phyloP scores from a whole-genome alignment of 1,140 invertebrate species.

The Venturia canescens region DNA sequence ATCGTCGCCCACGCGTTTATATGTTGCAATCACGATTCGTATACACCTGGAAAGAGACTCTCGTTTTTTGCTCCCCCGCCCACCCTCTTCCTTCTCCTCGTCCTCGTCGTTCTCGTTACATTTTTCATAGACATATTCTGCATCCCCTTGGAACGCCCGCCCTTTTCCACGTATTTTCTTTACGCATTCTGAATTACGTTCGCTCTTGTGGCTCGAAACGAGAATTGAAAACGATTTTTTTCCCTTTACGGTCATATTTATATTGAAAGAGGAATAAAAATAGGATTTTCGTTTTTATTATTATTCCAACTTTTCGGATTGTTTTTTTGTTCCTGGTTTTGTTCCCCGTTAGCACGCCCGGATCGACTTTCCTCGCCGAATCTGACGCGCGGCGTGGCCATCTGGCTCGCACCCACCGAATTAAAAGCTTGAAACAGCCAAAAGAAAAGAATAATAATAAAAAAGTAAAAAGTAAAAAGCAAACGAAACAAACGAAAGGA shows the following conservation, averaged over 20 bases:
- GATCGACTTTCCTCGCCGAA: not conserved
- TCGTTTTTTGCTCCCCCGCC: not conserved
- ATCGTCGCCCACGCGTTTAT: slow-evolving; percentile 14
- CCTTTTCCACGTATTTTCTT: not conserved
- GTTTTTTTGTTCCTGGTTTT: not conserved
- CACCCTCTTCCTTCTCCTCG: not conserved
- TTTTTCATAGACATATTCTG: slow-evolving; percentile 28
- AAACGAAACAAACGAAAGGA: too few species aligned
- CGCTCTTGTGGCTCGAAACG: not conserved
- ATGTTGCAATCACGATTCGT: slow-evolving; percentile 32
- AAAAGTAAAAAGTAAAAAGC: not conserved
- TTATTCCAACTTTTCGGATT: too few species aligned
- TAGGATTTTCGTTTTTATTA: not conserved
- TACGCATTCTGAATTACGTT: not conserved
- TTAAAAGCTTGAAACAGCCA: too few species aligned
- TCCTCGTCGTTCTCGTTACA: not conserved
- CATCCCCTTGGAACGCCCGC: too few species aligned
- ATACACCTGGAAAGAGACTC: slow-evolving; percentile 21
- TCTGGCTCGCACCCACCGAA: not conserved
- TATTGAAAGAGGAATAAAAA: too few species aligned
- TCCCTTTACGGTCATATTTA: not conserved
- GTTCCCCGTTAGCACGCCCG: not conserved
- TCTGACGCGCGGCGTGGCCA: not conserved
- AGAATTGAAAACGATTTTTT: not conserved
- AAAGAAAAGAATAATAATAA: not conserved